phyloP scores from a whole-genome alignment of 2,113 vertebrate species.

The Epinephelus lanceolatus region DNA sequence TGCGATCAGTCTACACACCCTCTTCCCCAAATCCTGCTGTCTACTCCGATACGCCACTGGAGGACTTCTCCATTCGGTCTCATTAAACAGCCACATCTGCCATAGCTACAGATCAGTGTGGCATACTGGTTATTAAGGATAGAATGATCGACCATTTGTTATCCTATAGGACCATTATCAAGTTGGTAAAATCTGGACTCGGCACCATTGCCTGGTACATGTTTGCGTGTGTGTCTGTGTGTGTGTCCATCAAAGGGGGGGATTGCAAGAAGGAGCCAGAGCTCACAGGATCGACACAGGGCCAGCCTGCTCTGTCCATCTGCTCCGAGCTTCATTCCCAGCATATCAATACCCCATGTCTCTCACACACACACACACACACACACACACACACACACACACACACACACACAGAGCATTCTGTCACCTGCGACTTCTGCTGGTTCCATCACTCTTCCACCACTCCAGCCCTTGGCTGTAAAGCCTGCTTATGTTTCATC shows the following conservation, averaged over 20 bases:
- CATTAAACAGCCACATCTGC: constrained; percentile 70
- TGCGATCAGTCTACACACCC: not conserved
- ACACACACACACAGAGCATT: constrained; percentile 40
- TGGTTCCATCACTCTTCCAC: constrained; percentile 67
- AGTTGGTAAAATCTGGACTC: constrained; percentile 50
- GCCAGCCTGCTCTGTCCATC: constrained; percentile 82
- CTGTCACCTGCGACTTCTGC: constrained; percentile 67
- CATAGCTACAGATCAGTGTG: constrained; percentile 40
- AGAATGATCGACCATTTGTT: constrained; percentile 57
- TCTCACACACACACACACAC: constrained; percentile 33
- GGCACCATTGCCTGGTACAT: constrained; percentile 16
- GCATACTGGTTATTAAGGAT: constrained; percentile 65
- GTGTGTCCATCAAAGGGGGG: constrained; percentile 70
- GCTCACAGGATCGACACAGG: constrained; percentile 75
- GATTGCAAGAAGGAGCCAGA: constrained; percentile 70
- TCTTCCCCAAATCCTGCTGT: constrained; percentile 3
- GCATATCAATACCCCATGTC: constrained; percentile 78
- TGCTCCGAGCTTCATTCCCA: constrained; percentile 79
- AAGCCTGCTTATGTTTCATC: constrained; percentile 75
- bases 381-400: constrained; percentile 37
- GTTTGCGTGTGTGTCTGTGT: constrained; percentile 15
- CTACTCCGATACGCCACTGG: constrained; percentile 22
- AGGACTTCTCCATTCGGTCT: constrained; percentile 53
- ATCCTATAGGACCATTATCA: constrained; percentile 53
- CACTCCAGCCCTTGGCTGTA: constrained; percentile 63